Base-by-base conservation (phyloP, 2,888 invertebrate genomes). In the Pachymerium ferrugineum region DNA sequence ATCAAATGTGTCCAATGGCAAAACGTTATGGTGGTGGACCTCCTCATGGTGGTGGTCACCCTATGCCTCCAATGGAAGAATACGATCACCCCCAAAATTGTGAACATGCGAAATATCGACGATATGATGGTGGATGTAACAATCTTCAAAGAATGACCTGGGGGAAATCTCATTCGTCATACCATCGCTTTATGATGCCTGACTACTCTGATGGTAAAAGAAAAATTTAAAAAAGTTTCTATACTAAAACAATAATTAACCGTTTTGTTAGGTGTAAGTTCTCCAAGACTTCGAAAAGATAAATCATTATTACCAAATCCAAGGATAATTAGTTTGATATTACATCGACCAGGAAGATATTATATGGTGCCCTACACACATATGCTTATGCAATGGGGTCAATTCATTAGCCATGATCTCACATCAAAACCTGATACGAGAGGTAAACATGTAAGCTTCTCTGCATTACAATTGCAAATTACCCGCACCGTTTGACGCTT, bases 311-410 rank as follows among this genome's bases (percentile, higher is more conserved):
- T 75, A 14, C 75, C 75, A 29, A 75, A 73, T 33, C 75, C 75
- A 3, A 38, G 75, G 42, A 74, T 75, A 29, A 74, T 75, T 42
- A 75, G 75, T 73, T 70, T 75, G 33, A 72, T 75, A 28, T 69
- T 75, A n/a, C 73, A 75, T 70, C 72, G 75, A 38, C 75, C 75
- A 28, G 73, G 72, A 16, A 38, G 75, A 29, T 62, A 72, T 28
- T 75, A 75, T 67, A 72, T 75, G 74, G 74, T 70, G 47, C 72
- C 70, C 31, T 67, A 75, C 74, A 75, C 75, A n/a, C 75, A 75
- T 42, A 74, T 75, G 74, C 35, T 75, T 35, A 75, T 75, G 75
- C 75, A 75, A 73, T 75, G 75, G 75, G 75, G 75, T 33, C 75
- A 75, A 70, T 75, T 75, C 70, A 75, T 75, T 70, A 75, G 75